Evolutionary conservation across 2,888 invertebrate species (phyloP).

Genomic region (Erpobdella octoculata): DNA sequence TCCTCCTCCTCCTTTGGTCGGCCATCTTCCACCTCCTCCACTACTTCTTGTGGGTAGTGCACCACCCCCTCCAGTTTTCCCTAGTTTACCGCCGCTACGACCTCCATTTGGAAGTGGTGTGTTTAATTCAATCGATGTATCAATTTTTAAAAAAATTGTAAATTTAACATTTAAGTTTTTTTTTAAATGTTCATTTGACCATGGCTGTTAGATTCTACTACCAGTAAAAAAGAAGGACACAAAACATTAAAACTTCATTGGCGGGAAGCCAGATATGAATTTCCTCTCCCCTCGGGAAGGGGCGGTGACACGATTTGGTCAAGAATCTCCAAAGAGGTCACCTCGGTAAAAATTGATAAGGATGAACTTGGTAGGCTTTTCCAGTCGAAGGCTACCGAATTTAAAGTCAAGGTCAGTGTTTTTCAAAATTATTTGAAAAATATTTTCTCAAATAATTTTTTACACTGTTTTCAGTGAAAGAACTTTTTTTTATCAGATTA

Average conservation of each 20-base stretch:
- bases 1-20: slow-evolving; percentile 36
- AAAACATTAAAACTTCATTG: slow-evolving; percentile 93
- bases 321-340: slow-evolving; percentile 38
- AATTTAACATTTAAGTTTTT: too few species aligned
- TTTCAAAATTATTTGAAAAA: not conserved
- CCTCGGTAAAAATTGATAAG: slow-evolving; percentile 70
- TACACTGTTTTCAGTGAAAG: not conserved
- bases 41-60: slow-evolving; percentile 41
- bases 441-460: not conserved
- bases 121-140: too few species aligned
- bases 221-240: slow-evolving; percentile 34
- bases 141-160: not conserved
- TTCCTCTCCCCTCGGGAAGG: slow-evolving; percentile 35
- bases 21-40: slow-evolving; percentile 43
- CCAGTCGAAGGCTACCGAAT: slow-evolving; percentile 88
- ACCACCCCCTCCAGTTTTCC: slow-evolving; percentile 27
- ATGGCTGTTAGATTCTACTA: not conserved
- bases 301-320: slow-evolving; percentile 48
- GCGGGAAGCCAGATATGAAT: slow-evolving; percentile 64
- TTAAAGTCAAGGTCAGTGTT: slow-evolving; percentile 72
- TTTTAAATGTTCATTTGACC: too few species aligned
- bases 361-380: slow-evolving; percentile 89
- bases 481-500: not conserved
- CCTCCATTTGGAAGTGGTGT: not conserved
- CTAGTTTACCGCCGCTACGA: slow-evolving; percentile 25